These are phyloP conservation scores for Sylvia borin DNA, from an alignment of 2,797 vertebrate genomes.

Conservation along the genomic window DNA sequence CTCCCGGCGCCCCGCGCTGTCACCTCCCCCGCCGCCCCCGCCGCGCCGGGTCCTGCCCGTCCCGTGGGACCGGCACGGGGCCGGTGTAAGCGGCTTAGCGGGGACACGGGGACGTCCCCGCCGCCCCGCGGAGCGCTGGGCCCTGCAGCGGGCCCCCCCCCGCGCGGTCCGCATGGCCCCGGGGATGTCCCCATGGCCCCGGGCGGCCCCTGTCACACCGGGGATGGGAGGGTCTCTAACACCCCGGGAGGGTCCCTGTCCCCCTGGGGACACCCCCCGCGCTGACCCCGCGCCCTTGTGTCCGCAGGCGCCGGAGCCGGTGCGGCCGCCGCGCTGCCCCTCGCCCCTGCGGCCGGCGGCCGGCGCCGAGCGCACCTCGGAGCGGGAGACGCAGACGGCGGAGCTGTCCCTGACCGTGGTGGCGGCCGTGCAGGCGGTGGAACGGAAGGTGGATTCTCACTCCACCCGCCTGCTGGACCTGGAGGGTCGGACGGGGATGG, in stretches of 20 bases:
- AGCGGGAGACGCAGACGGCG: conserved; percentile 56
- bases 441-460: conserved; percentile 65
- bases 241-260: accelerated
- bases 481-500: conserved; percentile 38
- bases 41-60: neutral
- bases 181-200: neutral
- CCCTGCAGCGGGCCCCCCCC: neutral
- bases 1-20: neutral
- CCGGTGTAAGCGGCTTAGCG: neutral
- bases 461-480: conserved; percentile 43
- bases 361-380: conserved; percentile 43
- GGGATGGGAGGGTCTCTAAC: neutral
- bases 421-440: conserved; percentile 59
- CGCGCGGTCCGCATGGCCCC: neutral
- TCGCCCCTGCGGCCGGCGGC: neutral
- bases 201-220: neutral
- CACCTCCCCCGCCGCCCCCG: neutral
- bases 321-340: neutral
- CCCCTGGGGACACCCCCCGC: neutral
- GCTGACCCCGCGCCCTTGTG: neutral
- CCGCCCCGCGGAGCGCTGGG: neutral
- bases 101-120: neutral
- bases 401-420: conserved; percentile 66
- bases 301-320: conserved; percentile 26
- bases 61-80: neutral